These are phyloP conservation scores for Catharus fuscescens DNA, from an alignment of 2,113 vertebrate species.

Conservation along the genomic window DNA sequence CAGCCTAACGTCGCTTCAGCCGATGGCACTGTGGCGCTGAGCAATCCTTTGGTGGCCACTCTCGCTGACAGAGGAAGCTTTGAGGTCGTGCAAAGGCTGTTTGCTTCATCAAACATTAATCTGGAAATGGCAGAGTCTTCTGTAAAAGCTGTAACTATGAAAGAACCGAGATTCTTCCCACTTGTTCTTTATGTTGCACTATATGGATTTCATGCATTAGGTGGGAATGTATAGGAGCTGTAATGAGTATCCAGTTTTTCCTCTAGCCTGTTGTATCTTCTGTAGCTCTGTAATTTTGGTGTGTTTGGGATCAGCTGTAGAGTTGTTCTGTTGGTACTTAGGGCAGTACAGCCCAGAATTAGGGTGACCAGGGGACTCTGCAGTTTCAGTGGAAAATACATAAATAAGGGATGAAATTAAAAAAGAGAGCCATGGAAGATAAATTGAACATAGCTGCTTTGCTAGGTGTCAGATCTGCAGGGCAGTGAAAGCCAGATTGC, in stretches of 20 bases:
- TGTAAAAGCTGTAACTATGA: slow-evolving; percentile 65
- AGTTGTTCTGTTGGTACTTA: neutral
- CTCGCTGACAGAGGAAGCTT: slow-evolving; percentile 76
- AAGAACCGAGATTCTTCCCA: slow-evolving; percentile 59
- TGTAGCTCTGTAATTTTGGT: neutral
- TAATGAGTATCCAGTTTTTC: neutral
- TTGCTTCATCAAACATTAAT: slow-evolving; percentile 72
- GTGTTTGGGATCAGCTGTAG: neutral
- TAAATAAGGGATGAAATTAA: neutral
- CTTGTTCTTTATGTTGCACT: slow-evolving; percentile 83
- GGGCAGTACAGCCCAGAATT: neutral
- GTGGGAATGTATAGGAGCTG: neutral
- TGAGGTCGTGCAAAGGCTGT: slow-evolving; percentile 71
- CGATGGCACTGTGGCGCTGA: slow-evolving; percentile 53
- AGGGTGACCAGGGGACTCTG: neutral
- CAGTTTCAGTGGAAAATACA: neutral
- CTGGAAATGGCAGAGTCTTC: slow-evolving; percentile 75
- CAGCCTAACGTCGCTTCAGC: slow-evolving; percentile 77
- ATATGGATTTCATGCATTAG: slow-evolving; percentile 76
- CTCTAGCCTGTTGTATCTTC: neutral
- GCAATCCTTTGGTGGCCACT: slow-evolving; percentile 52
- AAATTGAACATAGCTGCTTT: neutral
- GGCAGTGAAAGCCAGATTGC: neutral
- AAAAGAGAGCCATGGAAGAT: neutral
- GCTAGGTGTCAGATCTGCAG: neutral